Evolutionary conservation across 2,113 vertebrate genomes (phyloP).

Genomic region (Nycticryphes semicollaris): DNA sequence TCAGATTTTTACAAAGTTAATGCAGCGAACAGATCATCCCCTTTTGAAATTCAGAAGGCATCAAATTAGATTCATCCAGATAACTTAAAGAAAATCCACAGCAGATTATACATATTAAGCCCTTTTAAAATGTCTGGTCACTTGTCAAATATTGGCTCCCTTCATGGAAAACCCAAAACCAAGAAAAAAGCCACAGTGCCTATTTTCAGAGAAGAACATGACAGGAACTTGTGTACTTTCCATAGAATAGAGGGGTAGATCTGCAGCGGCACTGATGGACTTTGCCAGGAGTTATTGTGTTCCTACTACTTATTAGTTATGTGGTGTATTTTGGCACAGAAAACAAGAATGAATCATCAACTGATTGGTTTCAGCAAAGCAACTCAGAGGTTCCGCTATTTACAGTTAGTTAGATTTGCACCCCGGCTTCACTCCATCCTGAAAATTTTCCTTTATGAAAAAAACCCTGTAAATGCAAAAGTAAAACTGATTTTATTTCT

Average conservation of each 20-base stretch:
- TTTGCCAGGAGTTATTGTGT: background rate
- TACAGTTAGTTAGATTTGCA: background rate
- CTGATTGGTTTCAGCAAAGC: background rate
- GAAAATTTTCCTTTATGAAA: background rate
- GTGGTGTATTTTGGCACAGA: background rate
- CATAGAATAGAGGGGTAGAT: accelerated
- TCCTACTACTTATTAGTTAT: no score
- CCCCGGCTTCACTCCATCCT: background rate
- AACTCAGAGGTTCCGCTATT: background rate
- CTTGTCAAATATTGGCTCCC: background rate
- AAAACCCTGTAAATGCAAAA: background rate
- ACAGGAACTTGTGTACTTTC: background rate
- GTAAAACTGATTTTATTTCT: background rate
- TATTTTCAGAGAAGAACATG: background rate
- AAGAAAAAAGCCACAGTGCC: background rate
- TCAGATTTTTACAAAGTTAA: background rate
- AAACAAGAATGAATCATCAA: background rate
- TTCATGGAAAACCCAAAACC: background rate
- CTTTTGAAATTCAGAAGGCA: background rate
- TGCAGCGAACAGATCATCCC: background rate
- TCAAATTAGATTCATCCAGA: background rate
- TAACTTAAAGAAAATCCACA: background rate
- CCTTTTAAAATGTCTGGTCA: background rate
- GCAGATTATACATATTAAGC: background rate
- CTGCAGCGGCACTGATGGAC: background rate